These are phyloP conservation scores for Peribatodes rhomboidaria DNA, from an alignment of 2,888 invertebrate species.

Conservation along the genomic window DNA sequence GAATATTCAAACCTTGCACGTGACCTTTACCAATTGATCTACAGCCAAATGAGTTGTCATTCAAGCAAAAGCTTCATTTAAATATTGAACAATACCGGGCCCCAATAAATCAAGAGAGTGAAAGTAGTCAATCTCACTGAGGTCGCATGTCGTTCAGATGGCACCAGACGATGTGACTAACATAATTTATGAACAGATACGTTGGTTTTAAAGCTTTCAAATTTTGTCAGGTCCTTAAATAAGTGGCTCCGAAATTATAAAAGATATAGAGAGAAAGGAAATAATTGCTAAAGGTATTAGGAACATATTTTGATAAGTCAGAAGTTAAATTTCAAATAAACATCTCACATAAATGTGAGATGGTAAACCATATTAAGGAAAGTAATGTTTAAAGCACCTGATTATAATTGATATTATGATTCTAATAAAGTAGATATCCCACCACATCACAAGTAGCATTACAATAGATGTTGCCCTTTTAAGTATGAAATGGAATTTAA, in stretches of 20 bases:
- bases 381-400: no score
- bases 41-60: constrained; percentile 19
- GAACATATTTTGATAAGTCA: neutral
- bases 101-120: constrained; percentile 40
- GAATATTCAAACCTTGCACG: constrained; percentile 16
- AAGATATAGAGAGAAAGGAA: neutral
- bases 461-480: neutral
- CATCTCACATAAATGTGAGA: no score
- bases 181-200: constrained; percentile 29
- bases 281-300: neutral
- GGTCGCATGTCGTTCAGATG: constrained; percentile 45
- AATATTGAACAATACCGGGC: constrained; percentile 37
- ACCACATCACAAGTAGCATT: neutral
- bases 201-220: constrained; percentile 22
- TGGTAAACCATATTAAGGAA: no score
- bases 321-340: no score
- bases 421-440: neutral
- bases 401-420: neutral
- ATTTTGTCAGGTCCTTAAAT: neutral
- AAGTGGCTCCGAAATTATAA: neutral
- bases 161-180: constrained; percentile 43
- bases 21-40: constrained; percentile 21
- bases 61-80: constrained; percentile 22
- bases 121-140: constrained; percentile 48
- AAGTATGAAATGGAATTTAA: neutral